Conservation (phyloP, 2,797 vertebrate genomes). For the Presbytis comata region DNA sequence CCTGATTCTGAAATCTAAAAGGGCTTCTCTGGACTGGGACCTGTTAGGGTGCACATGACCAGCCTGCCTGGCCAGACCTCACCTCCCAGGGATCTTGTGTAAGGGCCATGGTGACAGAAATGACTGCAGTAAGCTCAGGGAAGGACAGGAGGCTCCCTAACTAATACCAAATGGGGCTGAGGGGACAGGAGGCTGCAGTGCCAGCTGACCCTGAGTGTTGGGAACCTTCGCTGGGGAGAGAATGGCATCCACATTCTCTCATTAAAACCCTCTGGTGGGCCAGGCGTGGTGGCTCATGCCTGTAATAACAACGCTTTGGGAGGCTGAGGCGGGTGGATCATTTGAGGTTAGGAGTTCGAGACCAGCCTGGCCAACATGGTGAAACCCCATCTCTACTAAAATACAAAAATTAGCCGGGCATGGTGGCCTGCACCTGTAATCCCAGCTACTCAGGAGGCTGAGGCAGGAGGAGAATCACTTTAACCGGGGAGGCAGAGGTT, state of each 20-base stretch:
- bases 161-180: not conserved
- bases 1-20: not conserved
- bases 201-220: not conserved
- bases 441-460: not conserved
- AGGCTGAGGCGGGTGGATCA: not conserved
- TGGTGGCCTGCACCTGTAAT: not conserved
- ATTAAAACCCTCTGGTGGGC: not conserved
- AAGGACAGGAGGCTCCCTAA: not conserved
- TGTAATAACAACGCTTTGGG: not conserved
- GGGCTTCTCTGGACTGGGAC: not conserved
- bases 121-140: not conserved
- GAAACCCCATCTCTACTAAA: not conserved
- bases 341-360: not conserved
- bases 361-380: not conserved
- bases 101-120: not conserved
- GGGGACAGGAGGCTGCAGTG: not conserved
- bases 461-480: not conserved
- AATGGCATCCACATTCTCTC: not conserved
- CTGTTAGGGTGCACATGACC: not conserved
- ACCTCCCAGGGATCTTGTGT: not conserved
- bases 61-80: not conserved
- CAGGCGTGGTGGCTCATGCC: not conserved
- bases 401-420: not conserved
- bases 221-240: not conserved
- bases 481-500: not conserved